phyloP scores from a whole-genome alignment of 2,888 invertebrate genomes.

The Drosophila nigricruria region DNA sequence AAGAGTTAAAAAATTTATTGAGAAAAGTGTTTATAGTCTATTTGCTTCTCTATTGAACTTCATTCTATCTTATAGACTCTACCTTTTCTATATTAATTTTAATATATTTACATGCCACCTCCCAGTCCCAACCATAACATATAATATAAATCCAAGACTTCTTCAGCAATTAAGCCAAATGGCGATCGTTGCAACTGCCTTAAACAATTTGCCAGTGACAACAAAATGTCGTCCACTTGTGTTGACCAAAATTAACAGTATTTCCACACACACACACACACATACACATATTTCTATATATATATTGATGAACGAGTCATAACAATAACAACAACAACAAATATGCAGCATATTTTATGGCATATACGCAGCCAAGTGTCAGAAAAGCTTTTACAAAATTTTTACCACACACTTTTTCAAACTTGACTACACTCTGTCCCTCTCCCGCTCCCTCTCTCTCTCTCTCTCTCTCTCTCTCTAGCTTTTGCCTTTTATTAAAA shows the following conservation, averaged over 20 bases:
- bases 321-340: conserved; percentile 9
- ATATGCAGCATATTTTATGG: conserved; percentile 20
- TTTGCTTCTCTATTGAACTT: too few species aligned
- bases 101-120: neutral
- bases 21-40: too few species aligned
- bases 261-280: conserved; percentile 13
- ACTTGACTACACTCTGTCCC: conserved; percentile 1
- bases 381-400: conserved; percentile 67
- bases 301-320: conserved; percentile 45
- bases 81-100: neutral
- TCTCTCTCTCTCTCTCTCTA: neutral
- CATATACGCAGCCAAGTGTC: conserved; percentile 51
- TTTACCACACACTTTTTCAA: conserved; percentile 20
- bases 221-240: conserved; percentile 49
- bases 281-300: conserved; percentile 5
- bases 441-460: conserved; percentile 1
- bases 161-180: conserved; percentile 38
- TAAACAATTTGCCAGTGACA: conserved; percentile 50
- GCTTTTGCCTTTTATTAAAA: conserved; percentile 58
- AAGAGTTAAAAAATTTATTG: too few species aligned
- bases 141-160: conserved; percentile 10
- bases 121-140: too few species aligned
- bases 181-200: conserved; percentile 37
- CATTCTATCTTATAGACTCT: neutral
- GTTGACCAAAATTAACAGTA: conserved; percentile 55